Conservation (phyloP, 2,113 vertebrate genomes). For the Bubo scandiacus region DNA sequence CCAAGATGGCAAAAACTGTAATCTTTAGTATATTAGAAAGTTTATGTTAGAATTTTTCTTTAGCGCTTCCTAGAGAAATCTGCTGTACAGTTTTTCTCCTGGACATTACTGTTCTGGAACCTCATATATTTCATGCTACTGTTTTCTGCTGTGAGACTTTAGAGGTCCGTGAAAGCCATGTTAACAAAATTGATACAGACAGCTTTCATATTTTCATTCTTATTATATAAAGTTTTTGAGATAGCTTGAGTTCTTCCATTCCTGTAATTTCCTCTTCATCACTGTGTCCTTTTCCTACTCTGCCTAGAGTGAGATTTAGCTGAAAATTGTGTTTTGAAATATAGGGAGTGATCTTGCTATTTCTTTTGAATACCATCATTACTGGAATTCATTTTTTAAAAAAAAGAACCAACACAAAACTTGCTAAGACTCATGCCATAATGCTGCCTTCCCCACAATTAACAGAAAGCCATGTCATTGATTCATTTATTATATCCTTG, state of each 20-base stretch:
- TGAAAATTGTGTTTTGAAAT: not conserved
- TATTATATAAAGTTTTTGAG: constrained; percentile 11
- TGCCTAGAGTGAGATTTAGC: not conserved
- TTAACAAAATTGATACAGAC: not conserved
- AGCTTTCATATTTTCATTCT: constrained; percentile 24
- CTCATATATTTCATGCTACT: not conserved
- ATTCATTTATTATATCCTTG: not conserved
- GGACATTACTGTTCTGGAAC: not conserved
- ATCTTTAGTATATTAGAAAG: not conserved
- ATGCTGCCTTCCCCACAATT: not conserved
- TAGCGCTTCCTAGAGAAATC: not conserved
- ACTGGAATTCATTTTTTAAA: not conserved
- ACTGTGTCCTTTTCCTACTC: not conserved
- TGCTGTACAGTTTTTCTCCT: not conserved
- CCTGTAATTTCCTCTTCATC: not conserved
- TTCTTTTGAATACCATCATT: not conserved
- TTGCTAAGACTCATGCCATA: not conserved
- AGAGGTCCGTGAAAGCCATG: not conserved
- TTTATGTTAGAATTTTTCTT: not conserved
- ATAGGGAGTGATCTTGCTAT: not conserved
- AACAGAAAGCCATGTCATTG: not conserved
- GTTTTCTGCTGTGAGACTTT: not conserved
- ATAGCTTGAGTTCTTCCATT: constrained; percentile 6
- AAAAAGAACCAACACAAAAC: not conserved
- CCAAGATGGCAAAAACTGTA: not conserved